Base-by-base conservation (phyloP, 2,888 invertebrate species). In the Eupeodes luniger region DNA sequence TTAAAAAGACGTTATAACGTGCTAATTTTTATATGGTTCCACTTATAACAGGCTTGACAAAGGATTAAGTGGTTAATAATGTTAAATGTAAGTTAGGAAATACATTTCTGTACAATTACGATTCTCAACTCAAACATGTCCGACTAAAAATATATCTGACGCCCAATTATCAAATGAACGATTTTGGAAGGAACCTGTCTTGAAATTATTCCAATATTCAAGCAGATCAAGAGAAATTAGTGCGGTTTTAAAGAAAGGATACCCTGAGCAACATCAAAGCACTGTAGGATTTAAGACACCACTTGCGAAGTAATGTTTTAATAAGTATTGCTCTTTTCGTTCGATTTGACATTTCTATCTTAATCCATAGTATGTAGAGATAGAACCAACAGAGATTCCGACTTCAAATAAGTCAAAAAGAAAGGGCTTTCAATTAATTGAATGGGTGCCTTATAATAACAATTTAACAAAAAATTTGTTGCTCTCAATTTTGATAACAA, bases 11-110 rank as follows among this genome's bases (percentile, higher is more conserved):
- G 27, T 27, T 27, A 27, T 27, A 27, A 27, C 27, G 27, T 27
- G 27, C 3, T 27, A 70, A 19, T 12, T 27, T 70, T 44, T 19
- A 70, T 44, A 51, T 2, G 19, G 40, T 70, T 19, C 55, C 53
- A 11, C 40, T 70, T 5, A 70, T 70, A 34, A 19, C 44, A 7
- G 70, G 70, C 14, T 55, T 70, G 70, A 55, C 70, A 5, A 70
- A 55, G 40, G 55, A 44, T 1, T 55, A 70, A 55, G 70, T 70
- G 7, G 19, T 55, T 16, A 55, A 70, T 14, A 70, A 55, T 19
- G 70, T 72, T 0, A 72, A 47, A 27, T 12, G 72, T 72, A 34
- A 72, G 57, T 59, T 34, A 27, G 9, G 16, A 47, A 47, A 27
- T 3, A 40, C 7, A 0, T 40, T 5, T 16, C 12, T 6, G 1